These are phyloP conservation scores for Cacoxenus indagator DNA, from an alignment of 2,888 invertebrate genomes.

Conservation along the genomic window DNA sequence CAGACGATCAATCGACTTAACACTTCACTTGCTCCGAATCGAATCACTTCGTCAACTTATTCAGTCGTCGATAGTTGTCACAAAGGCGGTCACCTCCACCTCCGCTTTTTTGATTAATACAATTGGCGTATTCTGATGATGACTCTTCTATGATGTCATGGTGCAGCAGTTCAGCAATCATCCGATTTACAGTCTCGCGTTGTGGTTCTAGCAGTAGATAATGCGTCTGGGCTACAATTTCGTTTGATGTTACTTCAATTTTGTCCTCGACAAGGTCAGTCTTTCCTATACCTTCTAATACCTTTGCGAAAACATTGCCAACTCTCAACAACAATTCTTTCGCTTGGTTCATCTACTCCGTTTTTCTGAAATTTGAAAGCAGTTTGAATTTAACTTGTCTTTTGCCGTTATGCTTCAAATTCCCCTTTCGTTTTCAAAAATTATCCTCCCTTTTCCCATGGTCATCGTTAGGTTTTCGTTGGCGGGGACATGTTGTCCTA, in stretches of 20 bases:
- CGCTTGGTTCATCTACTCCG: neutral
- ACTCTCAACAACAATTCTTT: neutral
- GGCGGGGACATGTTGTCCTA: conserved; percentile 17
- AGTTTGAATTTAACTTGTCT: conserved; percentile 1
- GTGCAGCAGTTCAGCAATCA: neutral
- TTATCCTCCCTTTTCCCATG: neutral
- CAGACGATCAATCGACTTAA: too few relatives aligned
- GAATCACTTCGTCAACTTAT: too few relatives aligned
- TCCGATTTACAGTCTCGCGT: neutral
- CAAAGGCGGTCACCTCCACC: conserved; percentile 34
- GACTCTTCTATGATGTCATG: neutral
- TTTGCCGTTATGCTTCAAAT: neutral
- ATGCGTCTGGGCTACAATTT: neutral
- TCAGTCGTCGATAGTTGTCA: conserved; percentile 6
- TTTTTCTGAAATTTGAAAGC: neutral
- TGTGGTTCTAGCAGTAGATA: neutral
- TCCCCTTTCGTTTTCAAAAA: conserved; percentile 9
- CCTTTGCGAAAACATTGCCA: conserved; percentile 22
- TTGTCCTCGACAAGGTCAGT: neutral
- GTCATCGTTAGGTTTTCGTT: neutral
- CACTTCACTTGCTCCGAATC: too few relatives aligned
- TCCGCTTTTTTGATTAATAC: too few relatives aligned
- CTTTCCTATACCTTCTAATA: conserved; percentile 26
- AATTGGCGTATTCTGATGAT: neutral
- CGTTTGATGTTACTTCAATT: neutral